These are phyloP conservation scores for Caenorhabditis drosophilae DNA, from an alignment of 2,888 invertebrate genomes.

Conservation along the genomic window DNA sequence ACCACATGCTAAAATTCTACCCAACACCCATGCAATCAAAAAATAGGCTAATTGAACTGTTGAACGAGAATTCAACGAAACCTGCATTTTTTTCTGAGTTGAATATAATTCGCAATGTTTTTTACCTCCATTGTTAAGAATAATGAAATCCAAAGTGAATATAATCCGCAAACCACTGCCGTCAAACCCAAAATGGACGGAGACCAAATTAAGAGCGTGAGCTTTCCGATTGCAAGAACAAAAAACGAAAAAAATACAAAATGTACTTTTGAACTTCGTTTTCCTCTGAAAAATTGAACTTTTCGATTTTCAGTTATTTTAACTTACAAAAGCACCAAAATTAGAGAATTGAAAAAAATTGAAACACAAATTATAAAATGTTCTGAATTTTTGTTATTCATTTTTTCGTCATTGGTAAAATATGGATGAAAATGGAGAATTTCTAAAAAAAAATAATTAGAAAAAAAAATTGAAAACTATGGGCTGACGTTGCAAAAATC, in stretches of 20 bases:
- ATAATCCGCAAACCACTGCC: conserved; percentile 14
- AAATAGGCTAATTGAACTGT: conserved; percentile 40
- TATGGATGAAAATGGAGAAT: neutral
- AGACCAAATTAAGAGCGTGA: conserved; percentile 14
- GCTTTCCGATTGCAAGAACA: conserved; percentile 10
- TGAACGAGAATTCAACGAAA: conserved; percentile 17
- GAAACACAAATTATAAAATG: conserved; percentile 13
- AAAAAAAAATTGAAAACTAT: too few relatives aligned
- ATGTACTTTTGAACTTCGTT: conserved; percentile 6
- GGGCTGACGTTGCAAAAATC: conserved; percentile 37
- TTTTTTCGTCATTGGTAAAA: too few relatives aligned
- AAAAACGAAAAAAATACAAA: conserved; percentile 12
- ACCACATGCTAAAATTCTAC: conserved; percentile 21
- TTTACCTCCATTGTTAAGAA: conserved; percentile 32
- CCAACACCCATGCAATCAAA: conserved; percentile 32
- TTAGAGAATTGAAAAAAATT: conserved; percentile 5
- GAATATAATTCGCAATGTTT: neutral
- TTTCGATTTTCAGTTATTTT: neutral
- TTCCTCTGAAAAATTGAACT: conserved; percentile 18
- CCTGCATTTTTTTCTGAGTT: conserved; percentile 13
- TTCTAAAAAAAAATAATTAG: conserved; percentile 1
- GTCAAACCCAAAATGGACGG: conserved; percentile 9
- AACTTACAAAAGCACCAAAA: conserved; percentile 18
- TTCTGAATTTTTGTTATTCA: neutral
- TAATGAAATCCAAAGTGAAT: conserved; percentile 22